phyloP scores from a whole-genome alignment of 1,140 invertebrate genomes.

The Diorhabda sublineata region DNA sequence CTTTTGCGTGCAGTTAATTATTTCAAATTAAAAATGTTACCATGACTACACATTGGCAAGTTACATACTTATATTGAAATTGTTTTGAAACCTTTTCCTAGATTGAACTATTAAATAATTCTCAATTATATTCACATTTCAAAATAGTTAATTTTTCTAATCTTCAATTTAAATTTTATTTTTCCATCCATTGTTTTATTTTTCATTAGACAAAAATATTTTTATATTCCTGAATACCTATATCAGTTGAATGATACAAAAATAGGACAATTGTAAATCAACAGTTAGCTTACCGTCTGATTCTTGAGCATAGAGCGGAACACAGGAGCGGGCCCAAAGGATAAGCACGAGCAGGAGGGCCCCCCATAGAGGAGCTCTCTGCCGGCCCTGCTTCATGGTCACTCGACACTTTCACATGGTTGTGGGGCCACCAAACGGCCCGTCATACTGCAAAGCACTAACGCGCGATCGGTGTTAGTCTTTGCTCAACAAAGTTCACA shows the following conservation, averaged over 20 bases:
- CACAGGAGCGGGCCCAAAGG: conserved; percentile 20
- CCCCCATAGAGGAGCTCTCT: conserved; percentile 27
- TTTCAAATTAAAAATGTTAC: too few relatives aligned
- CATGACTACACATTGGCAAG: too few relatives aligned
- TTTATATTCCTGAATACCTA: too few relatives aligned
- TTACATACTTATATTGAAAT: too few relatives aligned
- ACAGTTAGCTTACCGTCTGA: conserved; percentile 22
- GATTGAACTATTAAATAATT: too few relatives aligned
- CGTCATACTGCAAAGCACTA: conserved; percentile 26
- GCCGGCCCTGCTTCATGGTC: conserved; percentile 31
- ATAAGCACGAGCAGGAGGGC: conserved; percentile 31
- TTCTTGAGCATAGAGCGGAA: conserved; percentile 15
- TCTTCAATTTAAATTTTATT: too few relatives aligned
- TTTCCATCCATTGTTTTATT: too few relatives aligned
- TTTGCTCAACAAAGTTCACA: neutral
- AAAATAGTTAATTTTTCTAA: too few relatives aligned
- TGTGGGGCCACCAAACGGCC: conserved; percentile 10
- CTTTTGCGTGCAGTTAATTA: too few relatives aligned
- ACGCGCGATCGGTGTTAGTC: conserved; percentile 7
- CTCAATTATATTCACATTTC: too few relatives aligned
- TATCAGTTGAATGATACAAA: neutral
- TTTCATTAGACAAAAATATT: too few relatives aligned
- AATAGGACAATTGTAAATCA: neutral
- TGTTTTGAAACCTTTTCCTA: too few relatives aligned
- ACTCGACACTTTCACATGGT: conserved; percentile 28